Evolutionary conservation across 2,113 vertebrate species (phyloP).

Genomic region (Bubo scandiacus): DNA sequence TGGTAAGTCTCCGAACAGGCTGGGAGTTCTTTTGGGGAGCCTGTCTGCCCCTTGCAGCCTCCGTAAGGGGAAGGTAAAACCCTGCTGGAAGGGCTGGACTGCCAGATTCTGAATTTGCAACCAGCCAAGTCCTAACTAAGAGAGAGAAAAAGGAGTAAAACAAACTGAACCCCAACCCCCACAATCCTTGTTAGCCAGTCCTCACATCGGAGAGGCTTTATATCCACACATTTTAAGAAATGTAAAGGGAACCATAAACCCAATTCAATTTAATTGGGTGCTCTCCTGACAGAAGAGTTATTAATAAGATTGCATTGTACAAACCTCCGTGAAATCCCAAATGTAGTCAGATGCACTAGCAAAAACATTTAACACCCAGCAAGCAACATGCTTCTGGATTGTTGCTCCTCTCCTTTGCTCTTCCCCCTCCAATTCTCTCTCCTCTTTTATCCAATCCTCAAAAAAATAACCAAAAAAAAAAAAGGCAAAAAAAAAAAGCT

Average conservation of each 20-base stretch:
- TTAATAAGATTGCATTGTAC: conserved; percentile 77
- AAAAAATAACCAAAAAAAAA: conserved; percentile 18
- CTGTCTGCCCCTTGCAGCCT: neutral
- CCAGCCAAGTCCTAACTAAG: conserved; percentile 25
- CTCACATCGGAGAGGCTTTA: conserved; percentile 49
- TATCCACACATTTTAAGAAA: conserved; percentile 68
- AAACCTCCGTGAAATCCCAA: conserved; percentile 71
- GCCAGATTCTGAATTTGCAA: conserved; percentile 32
- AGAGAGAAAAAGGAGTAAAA: neutral
- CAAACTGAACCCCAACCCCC: neutral
- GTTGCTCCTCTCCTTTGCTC: neutral
- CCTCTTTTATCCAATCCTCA: conserved; percentile 55
- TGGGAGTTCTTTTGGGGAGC: neutral
- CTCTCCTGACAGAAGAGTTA: conserved; percentile 78
- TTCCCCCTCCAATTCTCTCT: neutral
- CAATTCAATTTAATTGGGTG: conserved; percentile 80
- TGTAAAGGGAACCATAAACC: conserved; percentile 76
- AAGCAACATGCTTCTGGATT: conserved; percentile 10
- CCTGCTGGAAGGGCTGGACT: neutral
- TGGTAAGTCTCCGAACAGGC: conserved; percentile 6
- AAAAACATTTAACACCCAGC: conserved; percentile 66
- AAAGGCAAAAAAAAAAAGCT: neutral
- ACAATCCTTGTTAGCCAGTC: conserved; percentile 63
- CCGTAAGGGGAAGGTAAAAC: neutral
- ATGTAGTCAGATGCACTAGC: conserved; percentile 32